These are phyloP conservation scores for Eulemur mongoz DNA, from an alignment of 2,797 vertebrate species.

Conservation along the genomic window DNA sequence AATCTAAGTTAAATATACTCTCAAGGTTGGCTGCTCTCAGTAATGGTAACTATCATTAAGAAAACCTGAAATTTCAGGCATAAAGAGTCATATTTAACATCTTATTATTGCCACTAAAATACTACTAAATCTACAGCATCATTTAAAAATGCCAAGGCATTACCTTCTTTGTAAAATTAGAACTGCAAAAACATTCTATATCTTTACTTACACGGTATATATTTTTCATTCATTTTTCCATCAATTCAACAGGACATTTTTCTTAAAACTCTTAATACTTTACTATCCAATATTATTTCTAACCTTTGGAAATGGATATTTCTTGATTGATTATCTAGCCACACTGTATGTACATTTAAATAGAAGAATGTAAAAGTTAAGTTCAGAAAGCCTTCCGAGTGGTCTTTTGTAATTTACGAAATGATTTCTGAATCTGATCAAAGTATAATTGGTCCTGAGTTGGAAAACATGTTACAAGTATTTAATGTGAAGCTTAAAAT, in stretches of 20 bases:
- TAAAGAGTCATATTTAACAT: slow-evolving; percentile 24
- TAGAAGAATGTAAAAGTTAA: not conserved
- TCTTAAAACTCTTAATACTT: not conserved
- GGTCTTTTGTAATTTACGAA: not conserved
- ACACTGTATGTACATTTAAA: not conserved
- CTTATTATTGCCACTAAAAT: slow-evolving; percentile 29
- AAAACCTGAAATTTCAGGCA: slow-evolving; percentile 53
- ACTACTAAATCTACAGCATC: slow-evolving; percentile 40
- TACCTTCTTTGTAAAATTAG: slow-evolving; percentile 32
- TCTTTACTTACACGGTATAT: not conserved
- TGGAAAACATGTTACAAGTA: not conserved
- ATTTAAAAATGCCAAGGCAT: slow-evolving; percentile 55
- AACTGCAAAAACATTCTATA: slow-evolving; percentile 13
- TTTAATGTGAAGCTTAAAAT: not conserved
- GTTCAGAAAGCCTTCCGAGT: not conserved
- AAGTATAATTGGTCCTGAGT: not conserved
- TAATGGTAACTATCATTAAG: slow-evolving; percentile 39
- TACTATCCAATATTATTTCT: not conserved
- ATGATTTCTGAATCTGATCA: not conserved
- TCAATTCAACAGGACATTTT: not conserved
- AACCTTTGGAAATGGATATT: not conserved
- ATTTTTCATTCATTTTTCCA: not conserved
- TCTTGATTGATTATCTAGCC: not conserved
- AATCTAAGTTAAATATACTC: slow-evolving; percentile 41
- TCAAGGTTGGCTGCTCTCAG: slow-evolving; percentile 25